phyloP scores from a whole-genome alignment of 2,888 invertebrate species.

The Dasysyrphus tricinctus region DNA sequence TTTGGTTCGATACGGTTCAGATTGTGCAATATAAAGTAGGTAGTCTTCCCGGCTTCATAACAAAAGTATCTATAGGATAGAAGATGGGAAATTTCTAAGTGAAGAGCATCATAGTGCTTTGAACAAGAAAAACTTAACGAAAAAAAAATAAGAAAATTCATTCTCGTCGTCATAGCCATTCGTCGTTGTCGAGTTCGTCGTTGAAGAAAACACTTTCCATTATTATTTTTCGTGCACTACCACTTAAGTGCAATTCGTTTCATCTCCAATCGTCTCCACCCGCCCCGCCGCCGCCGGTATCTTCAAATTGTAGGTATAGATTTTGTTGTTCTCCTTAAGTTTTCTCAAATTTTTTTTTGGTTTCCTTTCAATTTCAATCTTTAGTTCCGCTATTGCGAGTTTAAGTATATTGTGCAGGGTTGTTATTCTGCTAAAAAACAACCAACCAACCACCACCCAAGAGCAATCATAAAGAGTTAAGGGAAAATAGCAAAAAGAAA shows the following conservation, averaged over 20 bases:
- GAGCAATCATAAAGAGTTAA: conserved; percentile 63
- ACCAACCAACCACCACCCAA: conserved; percentile 35
- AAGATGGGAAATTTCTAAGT: conserved; percentile 47
- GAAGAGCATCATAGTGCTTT: conserved; percentile 34
- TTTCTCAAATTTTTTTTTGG: background rate
- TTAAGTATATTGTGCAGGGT: conserved; percentile 44
- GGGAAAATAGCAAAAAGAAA: conserved; percentile 28
- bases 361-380: conserved; percentile 35
- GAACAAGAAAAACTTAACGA: background rate
- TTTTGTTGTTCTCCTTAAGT: background rate
- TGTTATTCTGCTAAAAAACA: background rate
- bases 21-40: conserved; percentile 24
- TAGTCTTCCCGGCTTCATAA: conserved; percentile 42
- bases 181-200: conserved; percentile 41
- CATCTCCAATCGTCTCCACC: conserved; percentile 26
- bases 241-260: conserved; percentile 74
- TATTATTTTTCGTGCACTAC: conserved; percentile 75
- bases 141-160: conserved; percentile 12
- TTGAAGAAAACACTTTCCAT: conserved; percentile 72
- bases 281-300: background rate
- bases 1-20: conserved; percentile 3
- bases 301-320: conserved; percentile 58
- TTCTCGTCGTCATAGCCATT: conserved; percentile 12
- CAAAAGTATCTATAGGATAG: conserved; percentile 11
- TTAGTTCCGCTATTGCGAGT: conserved; percentile 45